A percentile compares a stretch with the other conserved stretches of the same genome.
Conservation (phyloP, 2,797 vertebrate species). For the Clarias laeviceps region DNA sequence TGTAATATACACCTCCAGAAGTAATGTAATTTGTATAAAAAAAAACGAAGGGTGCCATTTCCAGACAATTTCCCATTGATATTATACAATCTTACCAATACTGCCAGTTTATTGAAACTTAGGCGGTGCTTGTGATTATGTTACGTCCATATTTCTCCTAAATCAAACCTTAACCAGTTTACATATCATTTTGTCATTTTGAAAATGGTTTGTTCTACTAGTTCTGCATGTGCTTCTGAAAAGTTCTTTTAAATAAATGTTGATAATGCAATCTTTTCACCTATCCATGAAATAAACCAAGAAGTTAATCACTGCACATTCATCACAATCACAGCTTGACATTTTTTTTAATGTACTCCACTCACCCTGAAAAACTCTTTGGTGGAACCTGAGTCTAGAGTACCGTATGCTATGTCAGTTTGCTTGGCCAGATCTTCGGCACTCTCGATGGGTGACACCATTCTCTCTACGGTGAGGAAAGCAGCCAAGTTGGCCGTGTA, state of each 20-base stretch:
- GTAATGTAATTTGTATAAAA: background rate
- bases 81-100: background rate
- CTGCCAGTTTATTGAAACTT: background rate
- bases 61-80: background rate
- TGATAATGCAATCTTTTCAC: background rate
- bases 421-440: conserved; percentile 97
- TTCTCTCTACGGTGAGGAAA: conserved; percentile 98
- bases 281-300: background rate
- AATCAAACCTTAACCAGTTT: background rate
- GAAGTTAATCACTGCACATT: background rate
- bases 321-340: background rate
- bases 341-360: background rate
- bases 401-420: conserved; percentile 97
- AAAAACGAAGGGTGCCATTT: background rate
- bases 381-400: conserved; percentile 95
- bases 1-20: background rate
- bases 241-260: background rate
- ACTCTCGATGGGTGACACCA: conserved; percentile 91
- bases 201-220: background rate
- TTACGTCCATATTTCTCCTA: background rate
- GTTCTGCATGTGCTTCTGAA: background rate
- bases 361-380: conserved; percentile 99
- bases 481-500: conserved; percentile 98
- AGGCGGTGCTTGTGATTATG: background rate
- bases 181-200: background rate